Percentiles rank a stretch among this genome's conserved stretches.
Evolutionary conservation across 2,113 vertebrate genomes (phyloP).

Genomic region (Xyliphius kryptos): DNA sequence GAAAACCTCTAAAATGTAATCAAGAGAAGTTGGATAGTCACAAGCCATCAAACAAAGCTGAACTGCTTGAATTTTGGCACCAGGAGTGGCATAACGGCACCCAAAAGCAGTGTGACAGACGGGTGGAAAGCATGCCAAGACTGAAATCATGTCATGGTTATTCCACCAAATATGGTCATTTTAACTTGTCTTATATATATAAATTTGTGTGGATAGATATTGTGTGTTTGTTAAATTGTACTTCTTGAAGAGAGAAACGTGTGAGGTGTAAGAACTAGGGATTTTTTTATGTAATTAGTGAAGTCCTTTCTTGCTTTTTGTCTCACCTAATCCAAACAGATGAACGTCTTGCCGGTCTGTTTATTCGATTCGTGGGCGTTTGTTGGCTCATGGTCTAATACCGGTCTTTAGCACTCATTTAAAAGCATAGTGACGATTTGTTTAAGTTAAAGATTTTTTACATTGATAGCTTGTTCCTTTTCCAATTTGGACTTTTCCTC

Average conservation of each 20-base stretch:
- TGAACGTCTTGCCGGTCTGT: constrained; percentile 31
- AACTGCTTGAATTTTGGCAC: too few species aligned
- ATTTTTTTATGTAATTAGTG: constrained; percentile 34
- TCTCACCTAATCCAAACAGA: constrained; percentile 41
- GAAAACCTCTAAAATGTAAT: too few species aligned
- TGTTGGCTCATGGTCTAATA: constrained; percentile 34
- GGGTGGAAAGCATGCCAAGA: too few species aligned
- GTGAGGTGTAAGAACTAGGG: constrained; percentile 13
- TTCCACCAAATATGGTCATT: too few species aligned
- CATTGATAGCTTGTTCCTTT: constrained; percentile 9
- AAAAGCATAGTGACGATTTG: constrained; percentile 32
- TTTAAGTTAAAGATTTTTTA: constrained; percentile 40
- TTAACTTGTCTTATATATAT: too few species aligned
- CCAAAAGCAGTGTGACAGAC: too few species aligned
- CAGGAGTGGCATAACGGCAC: too few species aligned
- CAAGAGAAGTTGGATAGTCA: too few species aligned
- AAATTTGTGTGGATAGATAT: too few species aligned
- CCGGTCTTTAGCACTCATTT: constrained; percentile 25
- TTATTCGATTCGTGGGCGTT: constrained; percentile 44
- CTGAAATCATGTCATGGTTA: too few species aligned
- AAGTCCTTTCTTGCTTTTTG: constrained; percentile 19
- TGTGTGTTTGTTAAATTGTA: background rate
- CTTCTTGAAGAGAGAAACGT: too few species aligned
- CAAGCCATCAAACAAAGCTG: too few species aligned
- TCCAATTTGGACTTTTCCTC: constrained; percentile 21